Evolutionary conservation across 2,113 vertebrate genomes (phyloP).

Genomic region (Xerus inauris): DNA sequence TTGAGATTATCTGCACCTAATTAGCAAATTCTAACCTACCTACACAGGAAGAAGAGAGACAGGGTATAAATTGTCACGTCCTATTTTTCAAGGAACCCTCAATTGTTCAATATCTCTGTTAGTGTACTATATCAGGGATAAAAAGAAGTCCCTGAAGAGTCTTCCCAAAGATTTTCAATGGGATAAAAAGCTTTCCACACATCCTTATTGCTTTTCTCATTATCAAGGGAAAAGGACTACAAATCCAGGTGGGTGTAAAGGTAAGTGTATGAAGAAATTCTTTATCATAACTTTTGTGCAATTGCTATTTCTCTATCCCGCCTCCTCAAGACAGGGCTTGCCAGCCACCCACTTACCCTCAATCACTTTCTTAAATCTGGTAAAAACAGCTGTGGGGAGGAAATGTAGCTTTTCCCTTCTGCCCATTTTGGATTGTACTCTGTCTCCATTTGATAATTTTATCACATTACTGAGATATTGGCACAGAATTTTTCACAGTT

Average conservation of each 20-base stretch:
- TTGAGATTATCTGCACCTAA: not conserved
- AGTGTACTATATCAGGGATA: not conserved
- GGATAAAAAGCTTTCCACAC: conserved; percentile 20
- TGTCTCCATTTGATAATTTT: conserved; percentile 77
- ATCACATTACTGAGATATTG: conserved; percentile 78
- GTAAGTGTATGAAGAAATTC: not conserved
- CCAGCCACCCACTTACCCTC: conserved; percentile 58
- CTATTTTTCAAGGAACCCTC: conserved; percentile 3
- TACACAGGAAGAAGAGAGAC: not conserved
- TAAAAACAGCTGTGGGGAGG: conserved; percentile 69
- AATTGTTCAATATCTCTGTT: not conserved
- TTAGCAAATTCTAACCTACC: not conserved
- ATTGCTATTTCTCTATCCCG: conserved; percentile 59
- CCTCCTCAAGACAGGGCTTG: conserved; percentile 63
- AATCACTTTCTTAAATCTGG: conserved; percentile 29
- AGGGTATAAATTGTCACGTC: not conserved
- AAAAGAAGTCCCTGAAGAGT: not conserved
- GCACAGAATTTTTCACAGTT: conserved; percentile 71
- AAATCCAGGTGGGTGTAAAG: not conserved
- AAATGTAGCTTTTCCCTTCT: conserved; percentile 70
- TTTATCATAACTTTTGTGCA: conserved; percentile 56
- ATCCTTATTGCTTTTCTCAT: not conserved
- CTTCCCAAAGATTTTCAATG: not conserved
- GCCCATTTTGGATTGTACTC: conserved; percentile 71
- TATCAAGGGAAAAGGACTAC: not conserved